Conservation (phyloP, 1,140 invertebrate genomes). For the Eulimnadia texana region DNA sequence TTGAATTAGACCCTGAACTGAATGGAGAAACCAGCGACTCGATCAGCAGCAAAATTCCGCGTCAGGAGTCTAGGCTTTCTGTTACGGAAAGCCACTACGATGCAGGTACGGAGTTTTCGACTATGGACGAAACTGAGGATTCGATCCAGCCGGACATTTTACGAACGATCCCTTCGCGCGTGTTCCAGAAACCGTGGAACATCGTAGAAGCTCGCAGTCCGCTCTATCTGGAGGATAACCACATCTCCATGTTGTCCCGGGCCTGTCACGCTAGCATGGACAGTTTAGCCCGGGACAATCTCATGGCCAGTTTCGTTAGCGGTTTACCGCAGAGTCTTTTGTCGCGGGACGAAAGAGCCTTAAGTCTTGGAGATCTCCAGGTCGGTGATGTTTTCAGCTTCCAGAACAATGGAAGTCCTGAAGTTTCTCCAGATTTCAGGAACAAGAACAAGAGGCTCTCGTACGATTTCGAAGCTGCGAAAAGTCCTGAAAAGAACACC, state of each 20-base stretch:
- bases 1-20: conserved; percentile 8
- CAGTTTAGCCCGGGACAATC: neutral
- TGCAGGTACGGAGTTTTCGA: neutral
- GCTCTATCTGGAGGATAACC: conserved; percentile 1
- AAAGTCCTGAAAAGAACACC: neutral
- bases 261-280: conserved; percentile 9
- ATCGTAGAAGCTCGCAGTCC: conserved; percentile 15
- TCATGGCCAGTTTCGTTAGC: neutral
- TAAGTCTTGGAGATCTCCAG: conserved; percentile 6
- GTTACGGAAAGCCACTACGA: neutral
- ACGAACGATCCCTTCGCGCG: conserved; percentile 4
- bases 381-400: conserved; percentile 14
- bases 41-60: neutral
- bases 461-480: conserved; percentile 4
- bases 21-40: conserved; percentile 13
- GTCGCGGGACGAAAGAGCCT: neutral
- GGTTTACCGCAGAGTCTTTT: neutral
- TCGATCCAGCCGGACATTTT: conserved; percentile 11
- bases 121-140: conserved; percentile 1
- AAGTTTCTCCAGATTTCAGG: neutral
- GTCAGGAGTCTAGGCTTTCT: neutral
- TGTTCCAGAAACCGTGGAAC: conserved; percentile 7
- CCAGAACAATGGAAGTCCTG: neutral
- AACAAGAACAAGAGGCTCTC: conserved; percentile 1
- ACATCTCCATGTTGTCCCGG: neutral